Percentiles rank a stretch among this genome's conserved stretches.
These are phyloP conservation scores for Carassius gibelio DNA, from an alignment of 2,113 vertebrate species.

Conservation along the genomic window DNA sequence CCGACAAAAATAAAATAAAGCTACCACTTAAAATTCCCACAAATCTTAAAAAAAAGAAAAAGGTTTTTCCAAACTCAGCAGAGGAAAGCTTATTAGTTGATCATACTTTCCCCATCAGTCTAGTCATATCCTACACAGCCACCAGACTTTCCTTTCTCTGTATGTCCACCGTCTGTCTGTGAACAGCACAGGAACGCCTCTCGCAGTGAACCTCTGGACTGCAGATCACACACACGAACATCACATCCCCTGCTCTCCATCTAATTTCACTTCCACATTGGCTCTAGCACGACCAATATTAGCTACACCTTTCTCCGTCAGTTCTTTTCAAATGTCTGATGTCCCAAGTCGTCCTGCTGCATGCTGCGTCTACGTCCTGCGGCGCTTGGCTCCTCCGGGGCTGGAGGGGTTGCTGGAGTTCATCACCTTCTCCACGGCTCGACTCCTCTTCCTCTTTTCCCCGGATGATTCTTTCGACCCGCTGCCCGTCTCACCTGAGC, in stretches of 20 bases:
- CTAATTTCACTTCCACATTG: constrained; percentile 18
- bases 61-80: neutral
- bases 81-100: constrained; percentile 4
- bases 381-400: constrained; percentile 84
- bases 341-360: constrained; percentile 7
- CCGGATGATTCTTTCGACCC: constrained; percentile 81
- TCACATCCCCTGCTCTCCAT: neutral
- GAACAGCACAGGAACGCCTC: constrained; percentile 33
- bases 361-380: constrained; percentile 70
- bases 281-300: constrained; percentile 24
- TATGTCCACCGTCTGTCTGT: neutral
- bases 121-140: constrained; percentile 14
- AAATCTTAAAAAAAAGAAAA: neutral
- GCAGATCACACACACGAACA: constrained; percentile 19
- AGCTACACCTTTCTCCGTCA: constrained; percentile 28
- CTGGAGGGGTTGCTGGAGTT: constrained; percentile 91
- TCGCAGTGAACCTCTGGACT: constrained; percentile 21
- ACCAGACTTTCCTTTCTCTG: constrained; percentile 22
- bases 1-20: constrained; percentile 28
- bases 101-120: neutral
- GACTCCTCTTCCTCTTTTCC: constrained; percentile 93
- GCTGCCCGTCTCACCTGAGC: constrained; percentile 77
- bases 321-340: constrained; percentile 6
- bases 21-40: constrained; percentile 13
- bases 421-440: constrained; percentile 87